Evolutionary conservation across 2,797 vertebrate genomes (phyloP).

Genomic region (Hafferia zeledoni): DNA sequence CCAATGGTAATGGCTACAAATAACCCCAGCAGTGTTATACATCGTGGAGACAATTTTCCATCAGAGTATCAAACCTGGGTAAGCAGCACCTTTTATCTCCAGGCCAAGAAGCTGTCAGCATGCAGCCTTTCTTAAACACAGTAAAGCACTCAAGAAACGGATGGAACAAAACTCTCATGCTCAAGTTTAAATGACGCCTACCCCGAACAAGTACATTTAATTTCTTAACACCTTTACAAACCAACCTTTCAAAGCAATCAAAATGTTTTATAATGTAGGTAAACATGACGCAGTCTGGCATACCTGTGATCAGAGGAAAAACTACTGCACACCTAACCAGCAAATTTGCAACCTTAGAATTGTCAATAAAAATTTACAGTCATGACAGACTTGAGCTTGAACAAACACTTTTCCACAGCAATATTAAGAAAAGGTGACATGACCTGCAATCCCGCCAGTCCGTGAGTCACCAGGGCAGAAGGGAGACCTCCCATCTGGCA

Average conservation of each 20-base stretch:
- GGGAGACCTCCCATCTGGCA: not conserved
- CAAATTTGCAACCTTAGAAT: not conserved
- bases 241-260: not conserved
- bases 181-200: not conserved
- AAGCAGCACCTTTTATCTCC: constrained; percentile 4
- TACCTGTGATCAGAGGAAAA: not conserved
- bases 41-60: not conserved
- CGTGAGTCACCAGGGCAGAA: not conserved
- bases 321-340: not conserved
- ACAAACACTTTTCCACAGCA: not conserved
- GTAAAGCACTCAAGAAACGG: not conserved
- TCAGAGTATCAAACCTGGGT: not conserved
- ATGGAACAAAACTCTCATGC: constrained; percentile 4
- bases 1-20: constrained; percentile 28
- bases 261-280: not conserved
- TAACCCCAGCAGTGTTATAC: not conserved
- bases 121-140: not conserved
- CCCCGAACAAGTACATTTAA: not conserved
- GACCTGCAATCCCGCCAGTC: not conserved
- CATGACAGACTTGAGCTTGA: not conserved
- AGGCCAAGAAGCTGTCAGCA: constrained; percentile 55
- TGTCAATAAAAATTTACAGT: not conserved
- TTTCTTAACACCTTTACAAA: constrained; percentile 11
- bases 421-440: not conserved
- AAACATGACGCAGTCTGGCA: not conserved